Evolutionary conservation across 2,113 vertebrate genomes (phyloP).

Genomic region (Pygoscelis antarcticus): DNA sequence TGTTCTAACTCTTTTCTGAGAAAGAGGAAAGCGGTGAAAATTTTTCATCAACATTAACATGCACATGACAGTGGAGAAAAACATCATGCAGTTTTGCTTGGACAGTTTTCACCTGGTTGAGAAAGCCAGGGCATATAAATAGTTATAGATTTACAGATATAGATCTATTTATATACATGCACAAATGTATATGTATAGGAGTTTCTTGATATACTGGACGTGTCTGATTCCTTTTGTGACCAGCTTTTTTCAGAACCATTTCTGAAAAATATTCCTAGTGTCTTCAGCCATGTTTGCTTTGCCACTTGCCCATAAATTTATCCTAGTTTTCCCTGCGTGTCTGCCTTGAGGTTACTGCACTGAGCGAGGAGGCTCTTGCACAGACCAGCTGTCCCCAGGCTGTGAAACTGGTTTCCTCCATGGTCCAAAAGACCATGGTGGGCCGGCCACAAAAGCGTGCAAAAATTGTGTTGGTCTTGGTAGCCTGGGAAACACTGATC

Average conservation of each 20-base stretch:
- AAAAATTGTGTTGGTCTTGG: background rate
- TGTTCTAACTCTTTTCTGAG: background rate
- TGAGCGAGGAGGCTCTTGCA: background rate
- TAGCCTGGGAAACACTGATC: background rate
- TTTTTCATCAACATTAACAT: background rate
- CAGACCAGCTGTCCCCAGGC: background rate
- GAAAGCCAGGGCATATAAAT: background rate
- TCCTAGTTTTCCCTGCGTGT: background rate
- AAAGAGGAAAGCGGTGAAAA: background rate
- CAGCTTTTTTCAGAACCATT: background rate
- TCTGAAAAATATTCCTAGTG: background rate
- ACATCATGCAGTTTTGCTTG: background rate
- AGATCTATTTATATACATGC: background rate
- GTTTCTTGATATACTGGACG: background rate
- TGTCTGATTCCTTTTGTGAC: background rate
- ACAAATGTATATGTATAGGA: background rate
- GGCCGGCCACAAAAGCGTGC: background rate
- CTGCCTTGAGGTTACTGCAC: background rate
- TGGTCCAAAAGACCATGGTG: background rate
- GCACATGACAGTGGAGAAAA: background rate
- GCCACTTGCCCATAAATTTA: background rate
- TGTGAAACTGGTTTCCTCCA: background rate
- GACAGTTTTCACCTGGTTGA: constrained; percentile 3
- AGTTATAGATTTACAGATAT: background rate
- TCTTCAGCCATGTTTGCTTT: background rate